phyloP scores from a whole-genome alignment of 2,888 invertebrate species.

The Exocentrus adspersus region DNA sequence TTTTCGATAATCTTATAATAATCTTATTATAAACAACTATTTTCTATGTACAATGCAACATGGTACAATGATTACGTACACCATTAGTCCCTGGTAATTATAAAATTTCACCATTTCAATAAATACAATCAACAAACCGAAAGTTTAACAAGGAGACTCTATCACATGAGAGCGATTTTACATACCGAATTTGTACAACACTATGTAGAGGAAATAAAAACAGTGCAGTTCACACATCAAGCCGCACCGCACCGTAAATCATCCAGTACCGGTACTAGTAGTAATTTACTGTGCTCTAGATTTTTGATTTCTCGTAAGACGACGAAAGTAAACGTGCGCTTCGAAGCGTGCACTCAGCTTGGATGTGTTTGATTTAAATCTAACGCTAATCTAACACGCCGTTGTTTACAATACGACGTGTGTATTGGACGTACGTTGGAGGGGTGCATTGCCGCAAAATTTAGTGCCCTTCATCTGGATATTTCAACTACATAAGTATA shows the following conservation, averaged over 20 bases:
- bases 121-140: slow-evolving; percentile 54
- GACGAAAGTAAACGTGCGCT: slow-evolving; percentile 46
- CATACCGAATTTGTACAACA: slow-evolving; percentile 46
- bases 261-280: slow-evolving; percentile 4
- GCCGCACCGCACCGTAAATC: not conserved
- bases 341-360: slow-evolving; percentile 56
- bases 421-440: slow-evolving; percentile 62
- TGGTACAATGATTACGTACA: slow-evolving; percentile 62
- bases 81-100: slow-evolving; percentile 54
- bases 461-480: slow-evolving; percentile 60
- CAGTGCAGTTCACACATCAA: slow-evolving; percentile 13
- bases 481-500: no score
- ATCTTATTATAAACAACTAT: slow-evolving; percentile 65
- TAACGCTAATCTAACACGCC: slow-evolving; percentile 40
- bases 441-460: slow-evolving; percentile 63
- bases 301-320: slow-evolving; percentile 21
- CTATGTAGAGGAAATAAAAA: slow-evolving; percentile 26
- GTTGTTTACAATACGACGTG: slow-evolving; percentile 39
- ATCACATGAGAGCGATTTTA: slow-evolving; percentile 54
- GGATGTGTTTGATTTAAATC: slow-evolving; percentile 50
- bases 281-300: not conserved
- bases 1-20: slow-evolving; percentile 64
- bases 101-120: slow-evolving; percentile 52
- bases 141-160: slow-evolving; percentile 55
- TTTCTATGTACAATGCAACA: slow-evolving; percentile 64